A percentile compares a stretch with the other conserved stretches of the same genome.
phyloP scores from a whole-genome alignment of 1,140 invertebrate genomes.

The Phymastichus coffea region DNA sequence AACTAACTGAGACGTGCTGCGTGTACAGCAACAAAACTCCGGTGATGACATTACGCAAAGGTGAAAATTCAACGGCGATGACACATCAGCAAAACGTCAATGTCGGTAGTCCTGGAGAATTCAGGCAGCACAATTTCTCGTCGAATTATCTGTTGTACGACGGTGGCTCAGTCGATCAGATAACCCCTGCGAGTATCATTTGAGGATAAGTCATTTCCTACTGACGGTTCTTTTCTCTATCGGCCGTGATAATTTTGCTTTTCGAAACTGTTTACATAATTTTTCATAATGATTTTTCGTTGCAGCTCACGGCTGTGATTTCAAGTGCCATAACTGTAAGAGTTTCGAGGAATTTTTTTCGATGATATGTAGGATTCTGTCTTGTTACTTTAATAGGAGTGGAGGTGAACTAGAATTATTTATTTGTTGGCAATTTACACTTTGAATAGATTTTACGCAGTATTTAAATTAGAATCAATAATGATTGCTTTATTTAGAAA shows the following conservation, averaged over 20 bases:
- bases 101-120: slow-evolving; percentile 22
- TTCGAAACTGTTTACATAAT: not conserved
- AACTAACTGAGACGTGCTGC: slow-evolving; percentile 43
- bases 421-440: too few species aligned
- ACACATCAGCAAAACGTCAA: not conserved
- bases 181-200: too few species aligned
- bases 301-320: not conserved
- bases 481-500: too few species aligned
- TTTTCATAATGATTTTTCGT: not conserved
- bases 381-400: too few species aligned
- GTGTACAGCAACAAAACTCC: slow-evolving; percentile 43
- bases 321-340: not conserved
- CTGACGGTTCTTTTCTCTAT: not conserved
- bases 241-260: not conserved
- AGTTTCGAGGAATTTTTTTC: too few species aligned
- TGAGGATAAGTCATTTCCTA: not conserved
- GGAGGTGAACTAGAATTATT: too few species aligned
- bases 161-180: not conserved
- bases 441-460: too few species aligned
- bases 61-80: slow-evolving; percentile 4
- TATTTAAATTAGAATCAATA: too few species aligned
- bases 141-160: slow-evolving; percentile 40
- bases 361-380: too few species aligned
- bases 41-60: slow-evolving; percentile 32
- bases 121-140: slow-evolving; percentile 37